Conservation (phyloP, 1,140 invertebrate genomes). For the Belonocnema kinseyi region DNA sequence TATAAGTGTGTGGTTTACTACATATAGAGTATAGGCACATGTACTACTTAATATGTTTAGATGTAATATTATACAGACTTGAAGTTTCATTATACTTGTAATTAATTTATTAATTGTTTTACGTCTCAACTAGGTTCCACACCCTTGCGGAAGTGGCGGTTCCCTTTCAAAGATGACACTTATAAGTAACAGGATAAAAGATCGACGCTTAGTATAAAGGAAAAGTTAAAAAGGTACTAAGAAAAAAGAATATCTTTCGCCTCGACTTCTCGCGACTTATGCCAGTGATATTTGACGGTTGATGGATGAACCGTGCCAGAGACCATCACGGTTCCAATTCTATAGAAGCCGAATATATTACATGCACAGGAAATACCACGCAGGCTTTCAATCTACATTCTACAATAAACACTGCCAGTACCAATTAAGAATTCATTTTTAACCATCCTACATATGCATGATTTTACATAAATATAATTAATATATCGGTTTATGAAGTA, state of each 20-base stretch:
- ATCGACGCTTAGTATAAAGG: background rate
- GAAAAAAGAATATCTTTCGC: background rate
- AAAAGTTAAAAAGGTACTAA: background rate
- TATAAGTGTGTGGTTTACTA: too few species aligned
- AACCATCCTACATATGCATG: too few species aligned
- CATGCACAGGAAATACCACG: conserved; percentile 28
- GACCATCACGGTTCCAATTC: conserved; percentile 35
- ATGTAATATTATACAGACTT: background rate
- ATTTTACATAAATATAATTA: too few species aligned
- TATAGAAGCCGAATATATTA: conserved; percentile 52
- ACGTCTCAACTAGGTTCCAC: background rate
- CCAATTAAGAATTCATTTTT: background rate
- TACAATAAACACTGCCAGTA: background rate
- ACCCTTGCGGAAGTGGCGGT: background rate
- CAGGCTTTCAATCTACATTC: background rate
- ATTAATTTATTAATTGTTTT: too few species aligned
- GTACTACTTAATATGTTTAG: background rate
- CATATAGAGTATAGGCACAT: background rate
- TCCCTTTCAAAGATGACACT: background rate
- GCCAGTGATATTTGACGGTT: conserved; percentile 45
- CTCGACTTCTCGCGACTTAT: conserved; percentile 20
- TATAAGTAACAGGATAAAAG: conserved; percentile 2
- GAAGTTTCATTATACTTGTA: background rate
- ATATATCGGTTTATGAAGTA: too few species aligned
- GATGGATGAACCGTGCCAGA: conserved; percentile 48